Evolutionary conservation across 2,888 invertebrate genomes (phyloP), one percentile per base, ranked within the genome.

Genomic region (Xestia ashworthii): DNA sequence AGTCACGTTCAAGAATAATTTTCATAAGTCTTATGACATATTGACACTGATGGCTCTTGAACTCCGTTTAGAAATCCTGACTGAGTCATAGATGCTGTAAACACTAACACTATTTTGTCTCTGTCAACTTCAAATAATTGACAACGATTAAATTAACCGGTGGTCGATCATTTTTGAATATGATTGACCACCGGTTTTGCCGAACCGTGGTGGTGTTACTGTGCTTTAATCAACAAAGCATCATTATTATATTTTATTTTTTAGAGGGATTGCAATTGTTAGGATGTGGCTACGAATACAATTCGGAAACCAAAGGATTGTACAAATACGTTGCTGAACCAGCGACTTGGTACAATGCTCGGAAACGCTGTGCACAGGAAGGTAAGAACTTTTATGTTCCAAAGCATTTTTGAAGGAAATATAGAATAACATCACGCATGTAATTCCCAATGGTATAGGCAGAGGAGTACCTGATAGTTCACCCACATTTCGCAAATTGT

Each of bases 271-370:
- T 16, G 9, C 64, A 14, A 14, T 19, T 50, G 1, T 65, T 67
- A 16, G 60, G 80, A 71, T 83, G 83, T 60, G 80, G 79, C 53
- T 83, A 79, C 44, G 48, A 53, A 19, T 83, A 73, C 53, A 71
- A 71, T 50, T 4, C 3, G 0, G 38, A 38, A 0, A 60, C 80
- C 1, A 38, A 25, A 9, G 71, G 64, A 16, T 83, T 80, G 83
- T 76, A 83, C 48, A 83, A 83, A 38, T 60, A 68, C 0, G 38
- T 74, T 2, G 22, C 60, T 12, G 5, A 76, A 12, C 84, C 80
- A 4, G 71, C 76, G 0, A 80, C 67, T n/a, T 84, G 73, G 80
- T 32, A 19, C 1, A 68, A 83, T n/a, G 80, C 83, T 22, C 73
- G 73, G 0, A 44, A 76, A 16, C 48, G 68, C 68, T 83, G 83